These are phyloP conservation scores for Lucifuga dentata DNA, from an alignment of 2,113 vertebrate species.

Conservation along the genomic window DNA sequence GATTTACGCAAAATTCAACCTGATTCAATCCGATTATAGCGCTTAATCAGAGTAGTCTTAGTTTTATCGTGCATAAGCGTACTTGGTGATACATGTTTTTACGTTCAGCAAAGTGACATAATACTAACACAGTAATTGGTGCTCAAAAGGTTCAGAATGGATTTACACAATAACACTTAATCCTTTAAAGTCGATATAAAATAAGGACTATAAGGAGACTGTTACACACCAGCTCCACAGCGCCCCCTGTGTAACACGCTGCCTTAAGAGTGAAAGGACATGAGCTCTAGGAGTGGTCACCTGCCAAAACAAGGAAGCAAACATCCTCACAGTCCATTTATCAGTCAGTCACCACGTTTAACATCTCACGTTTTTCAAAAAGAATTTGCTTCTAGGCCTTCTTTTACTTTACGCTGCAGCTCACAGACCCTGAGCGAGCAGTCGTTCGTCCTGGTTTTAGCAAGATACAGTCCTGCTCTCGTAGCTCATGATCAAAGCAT, in stretches of 20 bases:
- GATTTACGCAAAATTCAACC: too few species aligned
- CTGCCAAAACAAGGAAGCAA: constrained; percentile 46
- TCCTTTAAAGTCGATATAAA: too few species aligned
- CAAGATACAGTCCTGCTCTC: constrained; percentile 35
- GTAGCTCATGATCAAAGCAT: constrained; percentile 62
- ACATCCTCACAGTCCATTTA: constrained; percentile 49
- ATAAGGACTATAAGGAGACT: too few species aligned
- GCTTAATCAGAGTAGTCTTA: too few species aligned
- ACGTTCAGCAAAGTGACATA: too few species aligned
- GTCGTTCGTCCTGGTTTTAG: constrained; percentile 34
- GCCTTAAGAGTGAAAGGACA: constrained; percentile 13
- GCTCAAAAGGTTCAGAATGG: too few species aligned
- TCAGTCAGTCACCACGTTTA: neutral
- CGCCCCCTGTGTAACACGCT: constrained; percentile 35
- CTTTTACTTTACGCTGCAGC: neutral
- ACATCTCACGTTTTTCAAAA: neutral
- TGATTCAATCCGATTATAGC: too few species aligned
- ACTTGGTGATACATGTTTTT: too few species aligned
- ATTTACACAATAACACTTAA: too few species aligned
- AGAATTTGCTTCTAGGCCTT: constrained; percentile 7
- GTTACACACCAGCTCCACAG: neutral
- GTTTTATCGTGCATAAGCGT: too few species aligned
- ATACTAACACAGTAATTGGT: too few species aligned
- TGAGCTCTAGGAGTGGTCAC: constrained; percentile 50
- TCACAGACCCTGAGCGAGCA: neutral